A percentile compares a stretch with the other conserved stretches of the same genome.
These are phyloP conservation scores for Caenorhabditis angaria DNA, from an alignment of 2,888 invertebrate species.

Conservation along the genomic window DNA sequence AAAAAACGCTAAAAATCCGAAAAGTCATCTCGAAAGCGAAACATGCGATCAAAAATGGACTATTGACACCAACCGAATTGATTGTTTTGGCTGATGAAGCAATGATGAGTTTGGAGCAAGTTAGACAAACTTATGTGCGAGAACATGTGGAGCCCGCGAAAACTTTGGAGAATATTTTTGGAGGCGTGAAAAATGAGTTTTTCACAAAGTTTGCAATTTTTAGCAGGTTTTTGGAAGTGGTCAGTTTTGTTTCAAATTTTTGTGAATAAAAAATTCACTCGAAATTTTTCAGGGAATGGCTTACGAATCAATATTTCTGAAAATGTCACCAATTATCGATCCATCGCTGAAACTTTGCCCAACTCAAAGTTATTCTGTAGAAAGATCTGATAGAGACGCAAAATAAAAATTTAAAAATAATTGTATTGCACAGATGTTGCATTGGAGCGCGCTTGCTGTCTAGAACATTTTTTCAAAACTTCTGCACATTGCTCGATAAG, in stretches of 20 bases:
- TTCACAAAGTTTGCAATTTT: not conserved
- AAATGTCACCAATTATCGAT: not conserved
- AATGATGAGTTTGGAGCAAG: not conserved
- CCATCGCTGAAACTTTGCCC: not conserved
- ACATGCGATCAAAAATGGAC: not conserved
- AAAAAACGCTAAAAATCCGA: not conserved
- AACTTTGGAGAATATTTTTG: not conserved
- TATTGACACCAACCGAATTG: not conserved
- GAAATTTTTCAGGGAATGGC: not conserved
- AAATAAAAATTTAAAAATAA: no score
- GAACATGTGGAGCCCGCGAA: not conserved
- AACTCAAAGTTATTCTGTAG: not conserved
- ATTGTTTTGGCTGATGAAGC: not conserved
- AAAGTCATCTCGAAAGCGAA: constrained; percentile 2
- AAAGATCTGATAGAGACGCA: not conserved
- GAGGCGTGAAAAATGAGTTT: constrained; percentile 5
- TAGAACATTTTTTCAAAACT: no score
- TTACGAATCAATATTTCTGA: not conserved
- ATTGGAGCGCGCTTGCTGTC: no score
- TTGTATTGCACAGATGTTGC: no score
- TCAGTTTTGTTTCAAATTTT: not conserved
- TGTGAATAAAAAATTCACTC: no score
- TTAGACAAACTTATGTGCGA: not conserved
- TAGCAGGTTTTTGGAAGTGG: not conserved
- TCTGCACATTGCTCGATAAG: no score